A percentile compares a stretch with the other conserved stretches of the same genome.
phyloP scores from a whole-genome alignment of 2,113 vertebrate species.

The Cyanoramphus novaezelandiae region DNA sequence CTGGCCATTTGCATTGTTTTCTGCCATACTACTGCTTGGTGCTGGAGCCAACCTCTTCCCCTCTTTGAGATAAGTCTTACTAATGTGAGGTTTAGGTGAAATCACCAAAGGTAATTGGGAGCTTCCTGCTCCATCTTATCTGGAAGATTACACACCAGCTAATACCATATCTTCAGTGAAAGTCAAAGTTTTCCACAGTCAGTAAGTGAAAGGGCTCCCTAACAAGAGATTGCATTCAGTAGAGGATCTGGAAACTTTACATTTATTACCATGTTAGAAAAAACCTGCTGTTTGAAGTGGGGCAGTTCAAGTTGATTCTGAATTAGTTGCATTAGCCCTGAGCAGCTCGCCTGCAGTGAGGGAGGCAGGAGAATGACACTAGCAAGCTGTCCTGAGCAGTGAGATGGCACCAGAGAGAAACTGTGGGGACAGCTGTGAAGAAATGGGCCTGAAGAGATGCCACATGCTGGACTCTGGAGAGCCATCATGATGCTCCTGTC shows the following conservation, averaged over 20 bases:
- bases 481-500: neutral
- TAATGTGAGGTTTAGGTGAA: neutral
- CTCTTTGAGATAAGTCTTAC: neutral
- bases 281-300: neutral
- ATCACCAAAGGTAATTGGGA: neutral
- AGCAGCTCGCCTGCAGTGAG: neutral
- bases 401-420: neutral
- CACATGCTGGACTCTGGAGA: neutral
- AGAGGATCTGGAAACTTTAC: neutral
- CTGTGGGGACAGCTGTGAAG: neutral
- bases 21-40: accelerated
- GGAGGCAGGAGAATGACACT: neutral
- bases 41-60: neutral
- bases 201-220: neutral
- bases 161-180: neutral
- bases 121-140: neutral
- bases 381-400: neutral
- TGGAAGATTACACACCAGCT: neutral
- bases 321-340: neutral
- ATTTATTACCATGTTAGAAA: neutral
- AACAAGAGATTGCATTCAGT: neutral
- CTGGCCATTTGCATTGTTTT: neutral
- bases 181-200: neutral
- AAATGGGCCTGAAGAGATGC: neutral
- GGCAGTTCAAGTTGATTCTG: neutral